Evolutionary conservation across 2,797 vertebrate genomes (phyloP), one percentile per base, ranked within the genome.

Genomic region (Echeneis naucrates): DNA sequence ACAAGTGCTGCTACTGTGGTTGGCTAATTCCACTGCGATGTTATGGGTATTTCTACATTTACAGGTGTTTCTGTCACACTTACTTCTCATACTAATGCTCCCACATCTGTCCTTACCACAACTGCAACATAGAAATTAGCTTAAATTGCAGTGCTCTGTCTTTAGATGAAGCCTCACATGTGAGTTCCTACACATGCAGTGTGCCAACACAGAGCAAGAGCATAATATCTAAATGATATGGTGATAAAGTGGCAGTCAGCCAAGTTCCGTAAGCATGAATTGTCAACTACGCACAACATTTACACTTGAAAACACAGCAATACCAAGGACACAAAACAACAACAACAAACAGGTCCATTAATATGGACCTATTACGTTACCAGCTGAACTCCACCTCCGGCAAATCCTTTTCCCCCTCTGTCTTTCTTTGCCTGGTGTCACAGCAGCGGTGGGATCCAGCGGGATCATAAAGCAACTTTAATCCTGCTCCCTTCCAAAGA

Each of bases 401-500:
- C 10, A 35, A 47, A 35, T 69, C 42, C 45, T 16, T 53, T 44
- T 37, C 11, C 10, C 5, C 6, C 4, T 3, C 27, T 30, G 6
- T 54, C 40, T 59, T 30, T 65, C 53, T 33, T 33, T 56, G 76
- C 44, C 30, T 6, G 10, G 63, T 79, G 77, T 78, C 80, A 80
- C 66, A 72, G 61, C 72, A 75, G 62, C 64, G 53, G 26, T 59
- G 77, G 64, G 68, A 76, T 71, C 80, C 56, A 44, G 69, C 71
- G 42, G 37, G 33, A 19, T 81, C 77, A 74, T 59, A 76, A 56
- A 82, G 68, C 73, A 66, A 76, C 74, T 80, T 75, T 82, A 85
- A 85, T 83, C 81, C 83, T 78, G 60, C 64, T 75, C 75, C 58
- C 64, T 27, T 72, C 77, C 75, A 81, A 75, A 85, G 76, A 83